A percentile compares a stretch with the other conserved stretches of the same genome.
phyloP scores from a whole-genome alignment of 2,113 vertebrate species.

The Calcarius ornatus region DNA sequence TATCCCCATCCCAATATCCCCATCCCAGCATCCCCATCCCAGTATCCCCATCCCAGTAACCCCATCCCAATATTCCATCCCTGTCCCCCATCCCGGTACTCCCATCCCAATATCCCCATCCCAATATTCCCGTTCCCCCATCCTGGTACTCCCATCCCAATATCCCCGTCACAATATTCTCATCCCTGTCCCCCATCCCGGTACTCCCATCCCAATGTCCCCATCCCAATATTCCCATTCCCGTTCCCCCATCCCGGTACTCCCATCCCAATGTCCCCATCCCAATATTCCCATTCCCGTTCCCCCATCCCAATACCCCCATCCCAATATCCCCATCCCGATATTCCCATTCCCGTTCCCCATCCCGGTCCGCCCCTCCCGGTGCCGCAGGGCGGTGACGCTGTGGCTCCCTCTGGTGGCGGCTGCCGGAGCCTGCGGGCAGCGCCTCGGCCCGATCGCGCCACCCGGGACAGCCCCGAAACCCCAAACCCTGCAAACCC shows the following conservation, averaged over 20 bases:
- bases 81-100: fast-evolving
- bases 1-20: fast-evolving
- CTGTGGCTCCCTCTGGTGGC: not conserved
- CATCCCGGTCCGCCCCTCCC: no score
- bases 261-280: fast-evolving
- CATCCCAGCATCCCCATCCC: fast-evolving
- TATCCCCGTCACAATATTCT: no score
- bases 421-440: fast-evolving
- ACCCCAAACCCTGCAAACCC: fast-evolving
- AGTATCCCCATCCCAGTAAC: fast-evolving
- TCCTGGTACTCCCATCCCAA: fast-evolving
- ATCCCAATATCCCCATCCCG: fast-evolving
- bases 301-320: fast-evolving
- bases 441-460: not conserved
- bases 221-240: no score
- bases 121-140: not conserved
- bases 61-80: not conserved
- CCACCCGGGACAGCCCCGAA: no score
- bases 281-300: fast-evolving
- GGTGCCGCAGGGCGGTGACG: not conserved
- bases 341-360: fast-evolving
- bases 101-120: no score
- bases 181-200: not conserved
- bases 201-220: no score
- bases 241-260: fast-evolving